Conservation (phyloP, 2,113 vertebrate genomes). For the Hyaena hyaena region DNA sequence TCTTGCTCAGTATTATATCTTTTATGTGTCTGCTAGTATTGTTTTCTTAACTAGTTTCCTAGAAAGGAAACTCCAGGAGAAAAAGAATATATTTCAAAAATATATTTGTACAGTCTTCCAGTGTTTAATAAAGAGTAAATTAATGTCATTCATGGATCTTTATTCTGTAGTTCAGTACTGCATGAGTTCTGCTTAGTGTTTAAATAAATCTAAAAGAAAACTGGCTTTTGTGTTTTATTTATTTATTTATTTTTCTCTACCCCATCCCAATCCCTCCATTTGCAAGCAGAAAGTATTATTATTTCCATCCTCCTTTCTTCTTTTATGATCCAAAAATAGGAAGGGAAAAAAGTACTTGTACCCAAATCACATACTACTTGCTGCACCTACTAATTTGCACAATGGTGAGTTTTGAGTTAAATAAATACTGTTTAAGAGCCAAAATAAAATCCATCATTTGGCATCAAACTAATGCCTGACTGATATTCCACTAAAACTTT, state of each 20-base stretch:
- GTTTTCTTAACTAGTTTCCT: neutral
- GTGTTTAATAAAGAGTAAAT: neutral
- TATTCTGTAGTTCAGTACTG: neutral
- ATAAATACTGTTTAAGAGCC: constrained; percentile 40
- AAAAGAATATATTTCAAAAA: neutral
- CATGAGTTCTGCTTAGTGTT: neutral
- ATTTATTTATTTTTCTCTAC: neutral
- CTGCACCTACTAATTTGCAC: constrained; percentile 57
- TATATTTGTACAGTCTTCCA: neutral
- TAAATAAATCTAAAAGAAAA: neutral
- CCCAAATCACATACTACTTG: constrained; percentile 41
- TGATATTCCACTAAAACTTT: constrained; percentile 7
- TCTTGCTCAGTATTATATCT: neutral
- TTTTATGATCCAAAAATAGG: constrained; percentile 17
- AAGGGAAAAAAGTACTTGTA: neutral
- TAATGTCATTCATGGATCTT: neutral
- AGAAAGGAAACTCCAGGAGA: neutral
- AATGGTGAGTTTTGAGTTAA: constrained; percentile 6
- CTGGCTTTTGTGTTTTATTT: neutral
- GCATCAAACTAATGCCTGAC: neutral
- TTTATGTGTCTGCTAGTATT: neutral
- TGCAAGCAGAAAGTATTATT: neutral
- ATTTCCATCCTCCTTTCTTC: neutral
- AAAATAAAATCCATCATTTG: constrained; percentile 57
- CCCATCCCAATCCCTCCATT: neutral